These are phyloP conservation scores for Drosophila takahashii DNA, from an alignment of 1,140 invertebrate genomes.

Conservation along the genomic window DNA sequence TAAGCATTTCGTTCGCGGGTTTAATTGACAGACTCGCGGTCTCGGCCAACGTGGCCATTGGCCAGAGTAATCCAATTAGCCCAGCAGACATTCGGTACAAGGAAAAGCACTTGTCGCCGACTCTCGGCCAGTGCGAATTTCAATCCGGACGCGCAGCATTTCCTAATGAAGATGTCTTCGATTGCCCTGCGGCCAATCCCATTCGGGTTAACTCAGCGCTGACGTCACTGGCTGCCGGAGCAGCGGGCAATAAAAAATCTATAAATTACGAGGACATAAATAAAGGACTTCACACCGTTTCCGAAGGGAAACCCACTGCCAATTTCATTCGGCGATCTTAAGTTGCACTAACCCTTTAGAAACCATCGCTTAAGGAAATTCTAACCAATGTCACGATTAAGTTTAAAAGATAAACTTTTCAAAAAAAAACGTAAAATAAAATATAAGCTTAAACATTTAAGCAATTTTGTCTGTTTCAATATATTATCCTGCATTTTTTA, in stretches of 20 bases:
- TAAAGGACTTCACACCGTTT: constrained; percentile 59
- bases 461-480: no score
- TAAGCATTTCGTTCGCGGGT: constrained; percentile 81
- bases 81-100: constrained; percentile 76
- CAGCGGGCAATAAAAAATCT: constrained; percentile 57
- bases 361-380: not conserved
- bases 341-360: not conserved
- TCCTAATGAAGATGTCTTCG: constrained; percentile 78
- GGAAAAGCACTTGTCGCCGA: constrained; percentile 78
- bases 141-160: constrained; percentile 31
- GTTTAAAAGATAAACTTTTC: not conserved
- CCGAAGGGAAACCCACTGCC: not conserved
- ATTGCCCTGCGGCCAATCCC: constrained; percentile 41
- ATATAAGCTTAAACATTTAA: no score
- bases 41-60: constrained; percentile 1
- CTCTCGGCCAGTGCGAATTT: constrained; percentile 1
- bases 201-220: constrained; percentile 41
- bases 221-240: constrained; percentile 41
- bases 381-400: not conserved
- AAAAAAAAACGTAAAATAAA: not conserved
- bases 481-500: not conserved
- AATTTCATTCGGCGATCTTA: not conserved
- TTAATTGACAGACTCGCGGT: constrained; percentile 73
- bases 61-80: constrained; percentile 73
- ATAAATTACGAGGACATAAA: constrained; percentile 72